These are phyloP conservation scores for Clistopyga incitator DNA, from an alignment of 2,888 invertebrate genomes.

Conservation along the genomic window DNA sequence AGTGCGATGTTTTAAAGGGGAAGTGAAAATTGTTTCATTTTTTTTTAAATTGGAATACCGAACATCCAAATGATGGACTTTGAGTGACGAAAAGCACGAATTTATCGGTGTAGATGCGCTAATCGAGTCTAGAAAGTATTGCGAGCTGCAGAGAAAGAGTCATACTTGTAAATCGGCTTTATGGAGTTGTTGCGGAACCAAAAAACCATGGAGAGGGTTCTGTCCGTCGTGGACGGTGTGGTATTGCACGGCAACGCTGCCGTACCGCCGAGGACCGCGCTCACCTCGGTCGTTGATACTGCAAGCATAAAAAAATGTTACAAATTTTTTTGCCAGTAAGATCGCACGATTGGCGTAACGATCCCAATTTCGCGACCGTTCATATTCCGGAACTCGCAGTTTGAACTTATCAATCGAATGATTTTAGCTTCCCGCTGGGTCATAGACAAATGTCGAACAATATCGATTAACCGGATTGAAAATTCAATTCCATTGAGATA, in stretches of 20 bases:
- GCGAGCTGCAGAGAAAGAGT: not conserved
- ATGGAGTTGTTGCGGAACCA: conserved; percentile 95
- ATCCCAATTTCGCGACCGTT: no score
- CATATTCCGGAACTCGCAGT: no score
- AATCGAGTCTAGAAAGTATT: not conserved
- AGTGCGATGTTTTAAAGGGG: no score
- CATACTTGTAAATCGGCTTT: conserved; percentile 95
- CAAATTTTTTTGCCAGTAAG: not conserved
- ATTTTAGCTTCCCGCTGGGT: not conserved
- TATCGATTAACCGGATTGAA: not conserved
- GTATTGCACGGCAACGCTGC: conserved; percentile 96
- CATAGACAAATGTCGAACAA: not conserved
- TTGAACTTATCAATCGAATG: no score
- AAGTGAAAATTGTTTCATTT: not conserved
- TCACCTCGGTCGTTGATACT: conserved; percentile 90
- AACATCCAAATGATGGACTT: no score
- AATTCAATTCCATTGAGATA: not conserved
- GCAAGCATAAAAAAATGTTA: conserved; percentile 77
- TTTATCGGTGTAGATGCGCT: not conserved
- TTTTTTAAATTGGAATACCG: no score
- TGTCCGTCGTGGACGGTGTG: conserved; percentile 92
- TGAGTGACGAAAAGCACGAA: not conserved
- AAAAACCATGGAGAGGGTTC: conserved; percentile 95
- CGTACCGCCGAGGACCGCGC: conserved; percentile 93
- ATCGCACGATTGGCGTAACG: not conserved